Evolutionary conservation across 2,888 invertebrate species (phyloP).

Genomic region (Eurytoma californica): DNA sequence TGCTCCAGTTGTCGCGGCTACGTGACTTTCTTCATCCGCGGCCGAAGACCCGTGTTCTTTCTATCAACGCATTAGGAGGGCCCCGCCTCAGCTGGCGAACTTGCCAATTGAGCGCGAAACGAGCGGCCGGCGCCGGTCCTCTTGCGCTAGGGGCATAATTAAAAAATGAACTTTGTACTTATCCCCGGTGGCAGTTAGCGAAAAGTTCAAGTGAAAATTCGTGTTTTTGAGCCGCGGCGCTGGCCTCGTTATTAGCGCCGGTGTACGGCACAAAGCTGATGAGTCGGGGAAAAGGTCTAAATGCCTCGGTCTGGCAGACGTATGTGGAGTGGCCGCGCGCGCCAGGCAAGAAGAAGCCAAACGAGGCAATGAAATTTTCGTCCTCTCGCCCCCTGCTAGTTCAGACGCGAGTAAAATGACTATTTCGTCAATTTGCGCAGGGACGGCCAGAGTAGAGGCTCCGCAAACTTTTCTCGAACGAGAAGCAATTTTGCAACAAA

Average conservation of each 20-base stretch:
- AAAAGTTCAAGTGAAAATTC: conserved; percentile 75
- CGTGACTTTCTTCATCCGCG: conserved; percentile 43
- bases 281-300: conserved; percentile 73
- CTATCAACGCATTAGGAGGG: not conserved
- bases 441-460: conserved; percentile 6
- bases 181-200: conserved; percentile 69
- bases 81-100: conserved; percentile 6
- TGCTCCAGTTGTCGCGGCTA: conserved; percentile 25
- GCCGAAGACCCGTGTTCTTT: conserved; percentile 1
- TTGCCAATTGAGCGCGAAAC: conserved; percentile 37
- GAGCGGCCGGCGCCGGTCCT: not conserved
- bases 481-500: conserved; percentile 27
- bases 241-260: conserved; percentile 65
- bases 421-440: conserved; percentile 43
- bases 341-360: conserved; percentile 65
- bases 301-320: conserved; percentile 62
- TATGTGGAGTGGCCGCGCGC: conserved; percentile 56
- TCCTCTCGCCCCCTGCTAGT: conserved; percentile 27
- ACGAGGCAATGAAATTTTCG: conserved; percentile 70
- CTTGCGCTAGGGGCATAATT: conserved; percentile 61
- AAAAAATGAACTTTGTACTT: conserved; percentile 73
- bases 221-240: conserved; percentile 70
- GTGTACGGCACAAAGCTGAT: conserved; percentile 72
- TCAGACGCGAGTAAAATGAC: conserved; percentile 17
- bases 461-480: conserved; percentile 40